These are phyloP conservation scores for Globodera ellingtonae DNA, from an alignment of 1,140 invertebrate species.

Conservation along the genomic window DNA sequence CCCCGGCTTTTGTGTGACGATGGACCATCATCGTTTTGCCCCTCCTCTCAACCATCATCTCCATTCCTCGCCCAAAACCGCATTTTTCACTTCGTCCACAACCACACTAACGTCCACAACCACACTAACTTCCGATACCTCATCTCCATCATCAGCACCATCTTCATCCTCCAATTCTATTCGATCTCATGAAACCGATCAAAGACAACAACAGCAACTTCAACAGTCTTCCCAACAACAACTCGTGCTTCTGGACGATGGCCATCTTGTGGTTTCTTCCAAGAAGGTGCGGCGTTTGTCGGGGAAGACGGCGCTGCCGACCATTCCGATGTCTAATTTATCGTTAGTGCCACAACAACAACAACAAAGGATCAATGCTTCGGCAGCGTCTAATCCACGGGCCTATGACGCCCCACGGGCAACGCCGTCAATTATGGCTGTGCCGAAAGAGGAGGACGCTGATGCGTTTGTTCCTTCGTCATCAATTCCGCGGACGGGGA, in stretches of 20 bases:
- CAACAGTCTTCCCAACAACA: neutral
- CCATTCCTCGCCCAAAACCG: neutral
- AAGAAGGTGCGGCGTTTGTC: neutral
- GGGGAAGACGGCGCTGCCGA: neutral
- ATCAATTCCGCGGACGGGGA: too few relatives aligned
- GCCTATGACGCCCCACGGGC: too few relatives aligned
- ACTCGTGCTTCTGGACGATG: neutral
- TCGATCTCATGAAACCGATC: neutral
- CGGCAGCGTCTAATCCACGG: neutral
- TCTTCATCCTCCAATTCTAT: neutral
- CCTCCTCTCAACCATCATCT: neutral
- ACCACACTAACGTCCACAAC: neutral
- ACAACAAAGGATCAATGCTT: neutral
- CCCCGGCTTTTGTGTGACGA: conserved; percentile 2
- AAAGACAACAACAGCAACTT: neutral
- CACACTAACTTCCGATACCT: neutral
- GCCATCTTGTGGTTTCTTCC: neutral
- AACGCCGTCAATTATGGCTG: neutral
- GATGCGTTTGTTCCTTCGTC: too few relatives aligned
- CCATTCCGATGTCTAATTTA: neutral
- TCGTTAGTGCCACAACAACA: neutral
- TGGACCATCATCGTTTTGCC: neutral
- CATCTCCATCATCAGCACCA: neutral
- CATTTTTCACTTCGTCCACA: neutral
- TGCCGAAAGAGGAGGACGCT: neutral